Conservation (phyloP, 2,797 vertebrate species). For the Hypotaenidia okinawae region DNA sequence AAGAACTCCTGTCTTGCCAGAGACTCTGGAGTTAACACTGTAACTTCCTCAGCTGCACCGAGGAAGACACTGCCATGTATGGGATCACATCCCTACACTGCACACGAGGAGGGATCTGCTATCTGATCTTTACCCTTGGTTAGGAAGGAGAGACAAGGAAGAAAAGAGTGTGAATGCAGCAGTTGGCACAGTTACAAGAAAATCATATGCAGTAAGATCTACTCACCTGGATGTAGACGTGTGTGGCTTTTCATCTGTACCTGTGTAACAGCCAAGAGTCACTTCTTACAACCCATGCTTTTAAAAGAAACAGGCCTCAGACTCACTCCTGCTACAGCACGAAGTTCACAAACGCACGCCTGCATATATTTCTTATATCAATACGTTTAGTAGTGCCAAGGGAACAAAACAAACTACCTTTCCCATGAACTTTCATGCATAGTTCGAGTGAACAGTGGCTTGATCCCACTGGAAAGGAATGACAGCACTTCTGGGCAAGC, state of each 20-base stretch:
- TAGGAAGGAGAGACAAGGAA: not conserved
- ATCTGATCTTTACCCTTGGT: not conserved
- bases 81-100: not conserved
- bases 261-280: conserved; percentile 54
- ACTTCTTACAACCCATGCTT: not conserved
- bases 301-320: not conserved
- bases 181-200: not conserved
- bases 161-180: not conserved
- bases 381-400: not conserved
- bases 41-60: not conserved
- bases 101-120: not conserved
- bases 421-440: not conserved
- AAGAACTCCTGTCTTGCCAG: not conserved
- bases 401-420: not conserved
- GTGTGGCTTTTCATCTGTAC: conserved; percentile 37
- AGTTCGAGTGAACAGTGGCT: not conserved
- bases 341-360: not conserved
- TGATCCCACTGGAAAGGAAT: not conserved
- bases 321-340: not conserved
- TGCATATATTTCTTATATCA: not conserved
- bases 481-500: not conserved
- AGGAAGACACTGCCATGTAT: not conserved
- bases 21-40: not conserved
- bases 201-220: rapidly evolving
- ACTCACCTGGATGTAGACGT: conserved; percentile 42